Percentiles rank a stretch among this genome's conserved stretches.
These are phyloP conservation scores for Argyra leucocephala DNA, from an alignment of 2,888 invertebrate genomes.

Conservation along the genomic window DNA sequence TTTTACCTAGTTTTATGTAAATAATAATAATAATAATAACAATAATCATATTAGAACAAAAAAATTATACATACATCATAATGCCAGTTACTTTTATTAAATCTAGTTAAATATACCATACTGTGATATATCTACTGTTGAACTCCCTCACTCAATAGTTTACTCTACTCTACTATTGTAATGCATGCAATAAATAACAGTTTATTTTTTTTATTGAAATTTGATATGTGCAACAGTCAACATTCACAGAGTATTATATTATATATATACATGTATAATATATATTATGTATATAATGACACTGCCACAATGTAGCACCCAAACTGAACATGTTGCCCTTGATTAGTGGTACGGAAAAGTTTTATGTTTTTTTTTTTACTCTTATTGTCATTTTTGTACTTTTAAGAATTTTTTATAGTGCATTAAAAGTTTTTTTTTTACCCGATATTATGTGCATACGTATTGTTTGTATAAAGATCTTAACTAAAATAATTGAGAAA, in stretches of 20 bases:
- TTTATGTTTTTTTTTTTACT: constrained; percentile 14
- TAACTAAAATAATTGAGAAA: no score
- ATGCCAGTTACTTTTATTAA: neutral
- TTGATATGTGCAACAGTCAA: neutral
- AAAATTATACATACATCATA: neutral
- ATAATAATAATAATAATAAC: neutral
- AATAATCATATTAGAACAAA: no score
- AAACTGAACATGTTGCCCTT: constrained; percentile 39
- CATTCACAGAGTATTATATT: neutral
- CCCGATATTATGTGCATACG: no score
- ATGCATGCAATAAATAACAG: neutral
- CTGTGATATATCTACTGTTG: neutral
- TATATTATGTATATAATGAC: no score
- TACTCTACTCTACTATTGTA: neutral
- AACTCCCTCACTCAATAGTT: neutral
- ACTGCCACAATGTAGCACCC: constrained; percentile 17
- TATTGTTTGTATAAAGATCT: no score
- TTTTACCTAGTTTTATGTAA: neutral
- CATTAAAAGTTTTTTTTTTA: no score
- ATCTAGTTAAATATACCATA: neutral
- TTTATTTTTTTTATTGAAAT: neutral
- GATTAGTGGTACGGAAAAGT: constrained; percentile 44
- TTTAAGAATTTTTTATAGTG: no score
- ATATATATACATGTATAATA: no score
- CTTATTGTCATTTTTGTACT: neutral